phyloP scores from a whole-genome alignment of 1,140 invertebrate species.

The Tigriopus japonicus region DNA sequence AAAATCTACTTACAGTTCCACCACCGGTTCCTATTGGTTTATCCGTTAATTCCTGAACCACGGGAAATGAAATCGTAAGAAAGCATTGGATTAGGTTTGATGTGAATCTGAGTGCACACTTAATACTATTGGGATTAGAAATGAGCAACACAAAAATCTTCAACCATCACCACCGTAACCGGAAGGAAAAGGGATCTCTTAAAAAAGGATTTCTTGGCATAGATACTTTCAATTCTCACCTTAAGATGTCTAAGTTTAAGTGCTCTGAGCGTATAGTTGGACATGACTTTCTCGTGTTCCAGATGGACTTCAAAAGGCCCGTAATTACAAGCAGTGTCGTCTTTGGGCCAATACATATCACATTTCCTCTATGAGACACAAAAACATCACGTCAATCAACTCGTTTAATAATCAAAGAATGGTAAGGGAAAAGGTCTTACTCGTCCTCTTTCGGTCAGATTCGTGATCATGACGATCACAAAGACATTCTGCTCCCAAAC shows the following conservation, averaged over 20 bases:
- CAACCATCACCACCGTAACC: too few relatives aligned
- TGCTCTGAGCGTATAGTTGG: conserved; percentile 82
- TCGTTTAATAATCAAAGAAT: neutral
- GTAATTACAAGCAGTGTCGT: conserved; percentile 65
- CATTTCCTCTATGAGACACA: conserved; percentile 78
- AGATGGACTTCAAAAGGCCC: conserved; percentile 75
- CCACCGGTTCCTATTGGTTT: too few relatives aligned
- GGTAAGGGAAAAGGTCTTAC: conserved; percentile 28
- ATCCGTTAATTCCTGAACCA: too few relatives aligned
- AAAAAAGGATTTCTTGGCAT: too few relatives aligned
- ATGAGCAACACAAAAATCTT: too few relatives aligned
- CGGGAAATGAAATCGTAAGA: too few relatives aligned
- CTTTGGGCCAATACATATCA: conserved; percentile 92
- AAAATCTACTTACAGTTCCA: neutral
- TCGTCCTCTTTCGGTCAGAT: conserved; percentile 74
- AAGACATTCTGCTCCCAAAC: conserved; percentile 86
- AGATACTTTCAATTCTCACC: conserved; percentile 23
- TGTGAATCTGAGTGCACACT: too few relatives aligned
- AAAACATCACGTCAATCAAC: neutral
- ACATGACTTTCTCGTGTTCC: conserved; percentile 71
- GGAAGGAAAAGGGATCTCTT: too few relatives aligned
- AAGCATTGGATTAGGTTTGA: too few relatives aligned
- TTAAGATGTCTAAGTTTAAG: conserved; percentile 60
- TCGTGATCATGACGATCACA: conserved; percentile 94
- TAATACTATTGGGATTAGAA: too few relatives aligned